Evolutionary conservation across 23 tunicate species (phyloP).

Genomic region (Halocynthia roretzi): DNA sequence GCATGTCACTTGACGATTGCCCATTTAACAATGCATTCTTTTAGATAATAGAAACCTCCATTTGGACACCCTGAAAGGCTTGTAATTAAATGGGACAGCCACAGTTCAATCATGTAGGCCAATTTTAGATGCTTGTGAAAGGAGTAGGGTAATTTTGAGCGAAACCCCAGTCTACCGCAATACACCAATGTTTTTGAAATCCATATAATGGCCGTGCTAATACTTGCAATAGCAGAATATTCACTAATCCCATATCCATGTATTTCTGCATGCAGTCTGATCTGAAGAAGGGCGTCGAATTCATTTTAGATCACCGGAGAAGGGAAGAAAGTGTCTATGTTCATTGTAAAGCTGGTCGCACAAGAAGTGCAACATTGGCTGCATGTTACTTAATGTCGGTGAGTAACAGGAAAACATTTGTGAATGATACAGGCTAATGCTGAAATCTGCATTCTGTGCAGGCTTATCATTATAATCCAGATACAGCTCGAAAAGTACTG

Average conservation of each 20-base stretch:
- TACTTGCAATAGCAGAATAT: not conserved
- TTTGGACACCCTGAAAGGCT: too few relatives aligned
- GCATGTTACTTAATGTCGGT: constrained; percentile 83
- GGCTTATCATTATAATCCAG: constrained; percentile 46
- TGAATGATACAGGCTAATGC: too few relatives aligned
- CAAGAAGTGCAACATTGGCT: constrained; percentile 78
- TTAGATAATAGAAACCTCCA: too few relatives aligned
- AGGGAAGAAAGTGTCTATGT: constrained; percentile 58
- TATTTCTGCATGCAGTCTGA: constrained; percentile 9
- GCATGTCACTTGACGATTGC: too few relatives aligned
- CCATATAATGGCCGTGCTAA: not conserved
- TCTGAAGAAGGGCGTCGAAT: constrained; percentile 57
- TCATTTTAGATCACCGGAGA: constrained; percentile 39
- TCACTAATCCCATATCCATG: not conserved
- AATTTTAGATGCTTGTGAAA: not conserved
- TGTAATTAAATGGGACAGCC: too few relatives aligned
- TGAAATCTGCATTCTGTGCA: constrained; percentile 1
- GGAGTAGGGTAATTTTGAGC: not conserved
- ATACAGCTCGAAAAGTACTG: constrained; percentile 42
- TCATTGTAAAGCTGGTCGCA: constrained; percentile 98
- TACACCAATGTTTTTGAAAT: not conserved
- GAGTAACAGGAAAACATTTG: not conserved
- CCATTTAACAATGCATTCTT: too few relatives aligned
- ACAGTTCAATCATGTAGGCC: too few relatives aligned
- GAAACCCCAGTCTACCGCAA: not conserved